These are phyloP conservation scores for Promerops cafer DNA, from an alignment of 2,113 vertebrate genomes.

Conservation along the genomic window DNA sequence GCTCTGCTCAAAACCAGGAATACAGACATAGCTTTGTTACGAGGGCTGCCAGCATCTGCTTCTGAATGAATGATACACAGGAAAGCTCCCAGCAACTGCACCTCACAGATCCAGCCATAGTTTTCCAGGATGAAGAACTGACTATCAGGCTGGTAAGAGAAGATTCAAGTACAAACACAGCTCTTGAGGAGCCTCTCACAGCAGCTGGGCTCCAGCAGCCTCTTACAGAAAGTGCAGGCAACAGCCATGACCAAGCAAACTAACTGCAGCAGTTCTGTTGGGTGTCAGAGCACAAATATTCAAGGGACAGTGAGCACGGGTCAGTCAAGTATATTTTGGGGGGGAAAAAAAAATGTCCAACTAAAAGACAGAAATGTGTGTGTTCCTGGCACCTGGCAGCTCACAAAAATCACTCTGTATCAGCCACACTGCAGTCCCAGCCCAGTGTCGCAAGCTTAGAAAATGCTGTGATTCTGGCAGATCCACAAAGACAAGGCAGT, in stretches of 20 bases:
- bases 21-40: background rate
- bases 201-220: background rate
- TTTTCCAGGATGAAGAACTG: background rate
- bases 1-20: background rate
- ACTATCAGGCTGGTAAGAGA: background rate
- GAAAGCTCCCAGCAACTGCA: background rate
- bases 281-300: background rate
- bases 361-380: background rate
- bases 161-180: background rate
- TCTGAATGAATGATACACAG: background rate
- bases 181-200: background rate
- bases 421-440: background rate
- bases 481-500: background rate
- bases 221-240: background rate
- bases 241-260: background rate
- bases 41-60: background rate
- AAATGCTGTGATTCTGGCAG: background rate
- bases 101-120: background rate
- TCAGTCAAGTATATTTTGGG: background rate
- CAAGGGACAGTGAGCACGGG: background rate
- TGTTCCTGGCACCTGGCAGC: background rate
- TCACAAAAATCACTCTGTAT: background rate
- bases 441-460: background rate
- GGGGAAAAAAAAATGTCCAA: accelerated
- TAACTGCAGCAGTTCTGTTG: background rate